These are phyloP conservation scores for Elgaria multicarinata DNA, from an alignment of 2,113 vertebrate species.

Conservation along the genomic window DNA sequence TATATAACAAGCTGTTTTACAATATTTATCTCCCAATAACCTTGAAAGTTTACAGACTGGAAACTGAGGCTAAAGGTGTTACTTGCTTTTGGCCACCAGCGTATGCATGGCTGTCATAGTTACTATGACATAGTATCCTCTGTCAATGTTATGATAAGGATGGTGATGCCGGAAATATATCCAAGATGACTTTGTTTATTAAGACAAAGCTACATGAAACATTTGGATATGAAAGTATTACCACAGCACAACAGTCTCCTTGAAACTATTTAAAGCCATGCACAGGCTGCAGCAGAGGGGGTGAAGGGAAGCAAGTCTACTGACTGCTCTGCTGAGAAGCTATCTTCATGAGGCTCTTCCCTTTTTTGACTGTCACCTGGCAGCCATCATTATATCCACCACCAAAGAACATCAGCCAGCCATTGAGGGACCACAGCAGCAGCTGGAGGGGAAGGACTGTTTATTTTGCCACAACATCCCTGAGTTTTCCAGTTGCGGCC, in stretches of 20 bases:
- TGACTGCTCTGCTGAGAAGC: too few relatives aligned
- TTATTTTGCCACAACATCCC: too few relatives aligned
- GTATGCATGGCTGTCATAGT: not conserved
- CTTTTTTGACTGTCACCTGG: not conserved
- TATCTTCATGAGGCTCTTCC: not conserved
- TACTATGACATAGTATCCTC: not conserved
- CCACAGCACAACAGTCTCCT: not conserved
- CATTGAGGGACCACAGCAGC: not conserved
- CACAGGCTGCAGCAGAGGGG: not conserved
- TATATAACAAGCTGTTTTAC: not conserved
- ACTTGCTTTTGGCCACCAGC: not conserved
- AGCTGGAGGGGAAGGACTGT: too few relatives aligned
- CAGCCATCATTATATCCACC: not conserved
- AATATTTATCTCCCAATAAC: not conserved
- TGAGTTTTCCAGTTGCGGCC: not conserved
- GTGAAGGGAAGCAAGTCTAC: not conserved
- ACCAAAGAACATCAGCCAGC: not conserved
- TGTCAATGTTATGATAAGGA: not conserved
- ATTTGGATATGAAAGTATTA: not conserved
- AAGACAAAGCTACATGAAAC: too few relatives aligned
- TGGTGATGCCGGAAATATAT: too few relatives aligned
- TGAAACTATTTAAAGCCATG: not conserved
- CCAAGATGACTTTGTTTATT: too few relatives aligned
- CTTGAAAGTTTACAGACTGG: not conserved
- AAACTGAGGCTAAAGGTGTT: not conserved